Evolutionary conservation across 1,140 invertebrate genomes (phyloP).

Genomic region (Ganaspis sp.): DNA sequence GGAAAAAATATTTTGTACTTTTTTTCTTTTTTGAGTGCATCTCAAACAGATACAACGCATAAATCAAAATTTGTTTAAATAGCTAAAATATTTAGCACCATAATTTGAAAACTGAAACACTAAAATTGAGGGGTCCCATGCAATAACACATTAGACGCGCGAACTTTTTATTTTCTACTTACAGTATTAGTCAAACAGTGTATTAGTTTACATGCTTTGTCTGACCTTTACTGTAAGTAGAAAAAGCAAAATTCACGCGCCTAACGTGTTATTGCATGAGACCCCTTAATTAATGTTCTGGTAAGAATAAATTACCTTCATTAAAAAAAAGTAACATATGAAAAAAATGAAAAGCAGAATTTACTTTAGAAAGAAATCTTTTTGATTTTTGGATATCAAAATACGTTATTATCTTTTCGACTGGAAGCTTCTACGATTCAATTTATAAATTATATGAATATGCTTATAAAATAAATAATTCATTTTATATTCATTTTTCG

Average conservation of each 20-base stretch:
- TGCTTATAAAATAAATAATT: neutral
- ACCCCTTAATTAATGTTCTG: no score
- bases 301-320: no score
- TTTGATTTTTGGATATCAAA: neutral
- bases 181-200: no score
- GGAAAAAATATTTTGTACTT: constrained; percentile 10
- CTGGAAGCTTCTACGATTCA: neutral
- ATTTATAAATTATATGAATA: neutral
- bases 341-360: no score
- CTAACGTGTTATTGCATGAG: no score
- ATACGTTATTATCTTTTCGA: neutral
- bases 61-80: neutral
- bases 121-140: no score
- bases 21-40: neutral
- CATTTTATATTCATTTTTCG: neutral
- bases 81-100: neutral
- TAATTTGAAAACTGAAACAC: neutral
- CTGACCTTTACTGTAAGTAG: no score
- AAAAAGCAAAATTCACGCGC: no score
- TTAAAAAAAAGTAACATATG: no score
- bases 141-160: no score
- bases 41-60: neutral
- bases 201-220: no score
- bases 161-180: no score
- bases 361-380: neutral